A percentile compares a stretch with the other conserved stretches of the same genome.
Conservation (phyloP, 2,888 invertebrate species). For the Eupithecia insigniata region DNA sequence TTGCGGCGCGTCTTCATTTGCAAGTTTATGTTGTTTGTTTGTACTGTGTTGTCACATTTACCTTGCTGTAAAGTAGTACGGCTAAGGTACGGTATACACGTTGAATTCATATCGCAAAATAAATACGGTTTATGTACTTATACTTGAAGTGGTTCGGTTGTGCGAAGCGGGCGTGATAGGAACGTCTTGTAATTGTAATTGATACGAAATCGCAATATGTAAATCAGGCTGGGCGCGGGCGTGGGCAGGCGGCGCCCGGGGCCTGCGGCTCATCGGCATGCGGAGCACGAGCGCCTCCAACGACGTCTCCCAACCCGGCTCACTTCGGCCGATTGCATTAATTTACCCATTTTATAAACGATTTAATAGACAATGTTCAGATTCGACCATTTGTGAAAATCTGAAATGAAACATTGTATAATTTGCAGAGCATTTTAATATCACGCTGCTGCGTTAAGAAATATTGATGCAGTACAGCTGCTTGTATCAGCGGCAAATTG, state of each 20-base stretch:
- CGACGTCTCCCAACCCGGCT: slow-evolving; percentile 80
- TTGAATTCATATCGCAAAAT: slow-evolving; percentile 26
- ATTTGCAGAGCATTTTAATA: slow-evolving; percentile 44
- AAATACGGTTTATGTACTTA: slow-evolving; percentile 39
- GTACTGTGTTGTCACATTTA: slow-evolving; percentile 56
- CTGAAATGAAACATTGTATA: slow-evolving; percentile 48
- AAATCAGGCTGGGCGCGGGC: slow-evolving; percentile 64
- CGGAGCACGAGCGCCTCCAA: slow-evolving; percentile 77
- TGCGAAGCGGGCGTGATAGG: slow-evolving; percentile 55
- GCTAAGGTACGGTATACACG: slow-evolving; percentile 45
- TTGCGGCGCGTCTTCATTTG: slow-evolving; percentile 74
- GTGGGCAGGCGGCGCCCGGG: slow-evolving; percentile 1
- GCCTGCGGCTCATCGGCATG: slow-evolving; percentile 69
- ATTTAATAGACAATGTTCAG: slow-evolving; percentile 79
- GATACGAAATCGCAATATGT: slow-evolving; percentile 80
- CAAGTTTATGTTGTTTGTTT: slow-evolving; percentile 70
- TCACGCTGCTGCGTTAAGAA: slow-evolving; percentile 41
- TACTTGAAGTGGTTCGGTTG: slow-evolving; percentile 46
- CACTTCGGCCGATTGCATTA: slow-evolving; percentile 81
- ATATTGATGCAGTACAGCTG: slow-evolving; percentile 47
- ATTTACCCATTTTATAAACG: slow-evolving; percentile 82
- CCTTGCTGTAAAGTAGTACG: slow-evolving; percentile 49
- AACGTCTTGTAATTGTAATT: slow-evolving; percentile 71
- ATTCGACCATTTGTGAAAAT: slow-evolving; percentile 67
- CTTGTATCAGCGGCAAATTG: slow-evolving; percentile 52